A percentile compares a stretch with the other conserved stretches of the same genome.
Conservation (phyloP, 1,140 invertebrate genomes). For the Drosophila bifasciata region DNA sequence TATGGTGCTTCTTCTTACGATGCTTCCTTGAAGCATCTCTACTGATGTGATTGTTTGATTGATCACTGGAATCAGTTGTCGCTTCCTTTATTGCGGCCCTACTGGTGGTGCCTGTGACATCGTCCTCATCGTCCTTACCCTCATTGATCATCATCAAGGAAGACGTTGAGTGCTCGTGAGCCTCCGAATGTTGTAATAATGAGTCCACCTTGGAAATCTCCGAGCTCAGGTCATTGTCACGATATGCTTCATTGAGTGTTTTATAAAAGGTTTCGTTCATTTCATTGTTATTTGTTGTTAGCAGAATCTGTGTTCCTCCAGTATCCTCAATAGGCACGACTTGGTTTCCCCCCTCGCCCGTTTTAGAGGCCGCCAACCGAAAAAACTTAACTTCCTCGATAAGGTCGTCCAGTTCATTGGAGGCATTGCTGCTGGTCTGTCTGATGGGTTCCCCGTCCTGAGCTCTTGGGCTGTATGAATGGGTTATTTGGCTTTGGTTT, state of each 20-base stretch:
- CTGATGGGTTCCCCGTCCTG: not conserved
- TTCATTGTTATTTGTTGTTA: conserved; percentile 86
- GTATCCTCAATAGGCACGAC: conserved; percentile 70
- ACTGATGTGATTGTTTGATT: conserved; percentile 29
- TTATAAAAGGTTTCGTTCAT: conserved; percentile 95
- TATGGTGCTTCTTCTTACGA: conserved; percentile 80
- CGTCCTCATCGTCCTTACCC: conserved; percentile 84
- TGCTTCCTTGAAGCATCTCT: conserved; percentile 56
- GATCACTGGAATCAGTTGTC: not conserved
- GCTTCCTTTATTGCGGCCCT: conserved; percentile 1
- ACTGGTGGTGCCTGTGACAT: conserved; percentile 67
- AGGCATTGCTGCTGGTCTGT: conserved; percentile 2
- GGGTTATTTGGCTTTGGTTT: too few relatives aligned
- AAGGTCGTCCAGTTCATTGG: conserved; percentile 41
- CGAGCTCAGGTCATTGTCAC: conserved; percentile 87
- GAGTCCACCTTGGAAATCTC: conserved; percentile 73
- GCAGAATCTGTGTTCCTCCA: conserved; percentile 50
- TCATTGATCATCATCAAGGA: conserved; percentile 91
- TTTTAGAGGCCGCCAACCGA: conserved; percentile 71
- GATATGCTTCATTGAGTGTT: conserved; percentile 93
- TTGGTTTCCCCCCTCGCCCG: conserved; percentile 52
- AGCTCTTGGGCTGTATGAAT: not conserved
- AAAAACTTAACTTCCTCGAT: conserved; percentile 66
- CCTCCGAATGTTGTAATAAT: conserved; percentile 56
- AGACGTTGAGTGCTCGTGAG: conserved; percentile 37